A percentile compares a stretch with the other conserved stretches of the same genome.
These are phyloP conservation scores for Sesamia nonagrioides DNA, from an alignment of 1,140 invertebrate species.

Conservation along the genomic window DNA sequence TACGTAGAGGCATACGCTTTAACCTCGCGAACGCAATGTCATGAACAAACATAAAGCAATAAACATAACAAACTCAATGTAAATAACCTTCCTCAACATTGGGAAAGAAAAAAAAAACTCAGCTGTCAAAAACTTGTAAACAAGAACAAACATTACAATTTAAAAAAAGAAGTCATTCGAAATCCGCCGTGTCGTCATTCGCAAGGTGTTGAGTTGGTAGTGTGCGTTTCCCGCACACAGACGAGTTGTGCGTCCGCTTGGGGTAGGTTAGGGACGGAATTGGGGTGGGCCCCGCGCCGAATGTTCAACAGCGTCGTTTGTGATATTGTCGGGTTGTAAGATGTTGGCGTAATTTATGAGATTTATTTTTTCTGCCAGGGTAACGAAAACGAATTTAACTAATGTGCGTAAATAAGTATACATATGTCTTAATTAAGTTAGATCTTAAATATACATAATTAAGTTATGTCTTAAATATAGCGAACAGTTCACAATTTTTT, in stretches of 20 bases:
- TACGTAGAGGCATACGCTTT: background rate
- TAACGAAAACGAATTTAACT: too few relatives aligned
- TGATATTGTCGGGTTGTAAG: constrained; percentile 66
- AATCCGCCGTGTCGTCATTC: constrained; percentile 30
- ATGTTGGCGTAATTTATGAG: constrained; percentile 60
- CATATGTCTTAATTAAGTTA: too few relatives aligned
- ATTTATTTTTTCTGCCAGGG: background rate
- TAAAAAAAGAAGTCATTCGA: constrained; percentile 58
- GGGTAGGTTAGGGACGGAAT: constrained; percentile 80
- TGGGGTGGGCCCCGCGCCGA: constrained; percentile 78
- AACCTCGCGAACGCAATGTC: constrained; percentile 8
- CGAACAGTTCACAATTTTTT: too few relatives aligned
- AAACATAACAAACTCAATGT: background rate
- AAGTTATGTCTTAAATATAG: too few relatives aligned
- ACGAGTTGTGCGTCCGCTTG: constrained; percentile 65
- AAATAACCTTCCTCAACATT: constrained; percentile 34
- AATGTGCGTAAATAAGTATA: too few relatives aligned
- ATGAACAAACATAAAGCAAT: too few relatives aligned
- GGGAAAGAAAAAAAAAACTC: constrained; percentile 11
- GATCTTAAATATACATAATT: too few relatives aligned
- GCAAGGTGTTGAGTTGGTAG: constrained; percentile 59
- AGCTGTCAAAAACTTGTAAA: constrained; percentile 35
- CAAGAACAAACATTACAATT: constrained; percentile 38
- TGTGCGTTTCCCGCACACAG: constrained; percentile 51
- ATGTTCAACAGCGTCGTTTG: constrained; percentile 82